A percentile compares a stretch with the other conserved stretches of the same genome.
These are phyloP conservation scores for Adoxophyes honmai DNA, from an alignment of 1,140 invertebrate species.

Conservation along the genomic window DNA sequence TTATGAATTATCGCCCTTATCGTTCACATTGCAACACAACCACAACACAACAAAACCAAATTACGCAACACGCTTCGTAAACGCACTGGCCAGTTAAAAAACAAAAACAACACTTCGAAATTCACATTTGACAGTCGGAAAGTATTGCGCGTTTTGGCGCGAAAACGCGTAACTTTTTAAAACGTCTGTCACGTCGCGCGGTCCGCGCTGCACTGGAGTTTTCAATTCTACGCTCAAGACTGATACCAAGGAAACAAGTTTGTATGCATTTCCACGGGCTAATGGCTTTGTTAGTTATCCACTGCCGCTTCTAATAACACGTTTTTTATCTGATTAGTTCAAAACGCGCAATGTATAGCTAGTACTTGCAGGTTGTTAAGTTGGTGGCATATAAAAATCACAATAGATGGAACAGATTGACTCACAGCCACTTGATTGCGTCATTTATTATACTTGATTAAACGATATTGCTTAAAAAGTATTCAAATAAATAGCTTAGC, in stretches of 20 bases:
- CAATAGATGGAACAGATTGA: conserved; percentile 12
- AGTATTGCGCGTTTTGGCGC: conserved; percentile 39
- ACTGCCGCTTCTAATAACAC: not conserved
- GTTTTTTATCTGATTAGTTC: not conserved
- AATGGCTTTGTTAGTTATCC: not conserved
- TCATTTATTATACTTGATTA: conserved; percentile 14
- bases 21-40: conserved; percentile 24
- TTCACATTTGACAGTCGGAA: conserved; percentile 22
- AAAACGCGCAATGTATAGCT: not conserved
- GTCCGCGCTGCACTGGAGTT: conserved; percentile 14
- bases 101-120: conserved; percentile 12
- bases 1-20: conserved; percentile 30
- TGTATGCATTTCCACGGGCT: not conserved
- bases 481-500: conserved; percentile 10
- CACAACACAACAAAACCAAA: conserved; percentile 16
- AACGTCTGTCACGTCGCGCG: conserved; percentile 34
- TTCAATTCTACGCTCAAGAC: not conserved
- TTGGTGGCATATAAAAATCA: not conserved
- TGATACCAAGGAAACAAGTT: not conserved
- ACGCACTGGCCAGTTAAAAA: conserved; percentile 2
- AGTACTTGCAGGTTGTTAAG: not conserved
- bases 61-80: not conserved
- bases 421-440: conserved; percentile 2
- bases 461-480: conserved; percentile 9
- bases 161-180: conserved; percentile 27